A percentile compares a stretch with the other conserved stretches of the same genome.
Conservation (phyloP, 2,888 invertebrate species). For the Dryocosmus kuriphilus region DNA sequence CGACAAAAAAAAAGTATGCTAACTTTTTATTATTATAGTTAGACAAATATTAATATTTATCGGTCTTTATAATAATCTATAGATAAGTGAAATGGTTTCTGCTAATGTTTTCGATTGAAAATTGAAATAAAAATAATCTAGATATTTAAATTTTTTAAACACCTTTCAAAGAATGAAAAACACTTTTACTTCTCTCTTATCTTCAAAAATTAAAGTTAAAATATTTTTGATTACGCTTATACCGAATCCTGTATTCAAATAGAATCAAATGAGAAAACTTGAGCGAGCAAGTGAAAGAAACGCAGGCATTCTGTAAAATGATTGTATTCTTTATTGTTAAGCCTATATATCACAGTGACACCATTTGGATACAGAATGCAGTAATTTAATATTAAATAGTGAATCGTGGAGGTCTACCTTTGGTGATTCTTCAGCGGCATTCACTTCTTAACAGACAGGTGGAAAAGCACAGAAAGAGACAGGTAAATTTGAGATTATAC, state of each 20-base stretch:
- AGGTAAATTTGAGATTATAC: constrained; percentile 1
- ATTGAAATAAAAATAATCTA: no score
- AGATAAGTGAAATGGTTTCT: no score
- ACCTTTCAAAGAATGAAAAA: no score
- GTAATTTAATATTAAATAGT: constrained; percentile 57
- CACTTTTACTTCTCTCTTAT: neutral
- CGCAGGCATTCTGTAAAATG: constrained; percentile 34
- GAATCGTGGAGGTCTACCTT: constrained; percentile 61
- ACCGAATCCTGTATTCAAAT: constrained; percentile 60
- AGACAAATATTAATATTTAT: no score
- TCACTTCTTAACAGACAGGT: constrained; percentile 1
- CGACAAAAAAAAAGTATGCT: no score
- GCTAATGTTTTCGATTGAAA: no score
- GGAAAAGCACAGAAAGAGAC: neutral
- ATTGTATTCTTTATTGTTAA: constrained; percentile 54
- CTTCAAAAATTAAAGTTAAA: neutral
- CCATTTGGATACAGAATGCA: constrained; percentile 65
- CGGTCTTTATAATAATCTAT: no score
- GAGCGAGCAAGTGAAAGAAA: constrained; percentile 41
- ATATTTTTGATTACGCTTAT: neutral
- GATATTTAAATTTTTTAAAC: no score
- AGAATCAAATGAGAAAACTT: constrained; percentile 38
- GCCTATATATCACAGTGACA: constrained; percentile 59
- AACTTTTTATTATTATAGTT: no score
- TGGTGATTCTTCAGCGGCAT: constrained; percentile 58